Conservation (phyloP, 2,888 invertebrate genomes). For the Parnassius mnemosyne region DNA sequence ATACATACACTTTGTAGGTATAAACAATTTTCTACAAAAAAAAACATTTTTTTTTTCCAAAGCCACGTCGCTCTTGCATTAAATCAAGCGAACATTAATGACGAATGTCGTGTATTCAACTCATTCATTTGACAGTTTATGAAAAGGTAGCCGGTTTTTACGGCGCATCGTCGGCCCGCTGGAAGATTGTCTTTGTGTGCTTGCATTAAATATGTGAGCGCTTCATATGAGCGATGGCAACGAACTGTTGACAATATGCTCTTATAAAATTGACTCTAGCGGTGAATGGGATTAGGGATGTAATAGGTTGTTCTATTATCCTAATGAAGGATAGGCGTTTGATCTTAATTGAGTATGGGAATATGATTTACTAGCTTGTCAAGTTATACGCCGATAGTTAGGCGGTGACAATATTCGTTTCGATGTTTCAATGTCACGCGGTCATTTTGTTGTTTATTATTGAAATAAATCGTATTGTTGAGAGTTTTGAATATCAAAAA, state of each 20-base stretch:
- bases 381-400: conserved; percentile 41
- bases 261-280: conserved; percentile 70
- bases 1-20: too few species aligned
- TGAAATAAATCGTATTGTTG: conserved; percentile 39
- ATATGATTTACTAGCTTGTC: conserved; percentile 71
- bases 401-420: conserved; percentile 35
- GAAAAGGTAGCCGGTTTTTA: conserved; percentile 65
- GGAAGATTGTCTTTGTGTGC: conserved; percentile 50
- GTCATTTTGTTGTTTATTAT: conserved; percentile 56
- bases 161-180: conserved; percentile 49
- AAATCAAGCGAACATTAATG: conserved; percentile 64
- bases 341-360: conserved; percentile 62
- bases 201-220: conserved; percentile 60
- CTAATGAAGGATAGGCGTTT: conserved; percentile 61
- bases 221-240: conserved; percentile 68
- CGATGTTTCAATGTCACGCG: conserved; percentile 43
- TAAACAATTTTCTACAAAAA: too few species aligned
- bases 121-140: conserved; percentile 57
- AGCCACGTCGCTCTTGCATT: conserved; percentile 39
- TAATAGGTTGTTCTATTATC: conserved; percentile 60
- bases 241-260: conserved; percentile 63
- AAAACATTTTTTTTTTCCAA: background rate
- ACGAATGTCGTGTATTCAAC: conserved; percentile 71
- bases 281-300: conserved; percentile 69
- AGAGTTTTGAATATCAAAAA: conserved; percentile 32